Conservation (phyloP, 2,888 invertebrate species). For the Oeneis ivallda region DNA sequence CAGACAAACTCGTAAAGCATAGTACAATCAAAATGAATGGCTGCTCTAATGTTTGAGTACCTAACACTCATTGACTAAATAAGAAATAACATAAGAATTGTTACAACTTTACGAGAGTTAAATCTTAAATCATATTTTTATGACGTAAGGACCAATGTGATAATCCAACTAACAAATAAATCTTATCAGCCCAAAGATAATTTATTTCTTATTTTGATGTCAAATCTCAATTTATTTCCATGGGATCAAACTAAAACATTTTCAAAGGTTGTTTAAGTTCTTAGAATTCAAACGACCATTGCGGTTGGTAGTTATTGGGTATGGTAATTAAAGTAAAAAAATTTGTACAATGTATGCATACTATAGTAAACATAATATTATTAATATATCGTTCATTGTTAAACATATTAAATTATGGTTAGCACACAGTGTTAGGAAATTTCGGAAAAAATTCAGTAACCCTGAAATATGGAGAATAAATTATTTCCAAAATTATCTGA, state of each 20-base stretch:
- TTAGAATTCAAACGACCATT: neutral
- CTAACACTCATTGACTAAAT: neutral
- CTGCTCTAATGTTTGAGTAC: neutral
- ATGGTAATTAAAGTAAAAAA: neutral
- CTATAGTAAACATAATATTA: no score
- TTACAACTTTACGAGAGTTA: neutral
- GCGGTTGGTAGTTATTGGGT: neutral
- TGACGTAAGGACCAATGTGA: neutral
- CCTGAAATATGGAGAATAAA: no score
- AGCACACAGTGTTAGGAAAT: no score
- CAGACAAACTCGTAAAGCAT: no score
- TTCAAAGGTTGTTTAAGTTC: neutral
- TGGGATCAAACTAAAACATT: slow-evolving; percentile 2
- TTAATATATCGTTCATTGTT: no score
- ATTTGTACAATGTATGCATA: no score
- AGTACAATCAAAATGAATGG: no score
- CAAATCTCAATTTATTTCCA: slow-evolving; percentile 6
- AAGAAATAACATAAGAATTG: neutral
- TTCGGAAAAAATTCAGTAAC: no score
- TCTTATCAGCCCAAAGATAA: slow-evolving; percentile 8
- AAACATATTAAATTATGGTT: no score
- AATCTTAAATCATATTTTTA: neutral
- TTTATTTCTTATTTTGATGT: slow-evolving; percentile 1
- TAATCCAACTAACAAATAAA: slow-evolving; percentile 3
- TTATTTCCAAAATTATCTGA: no score